These are phyloP conservation scores for Heterohyrax brucei DNA, from an alignment of 2,797 vertebrate species.

Conservation along the genomic window DNA sequence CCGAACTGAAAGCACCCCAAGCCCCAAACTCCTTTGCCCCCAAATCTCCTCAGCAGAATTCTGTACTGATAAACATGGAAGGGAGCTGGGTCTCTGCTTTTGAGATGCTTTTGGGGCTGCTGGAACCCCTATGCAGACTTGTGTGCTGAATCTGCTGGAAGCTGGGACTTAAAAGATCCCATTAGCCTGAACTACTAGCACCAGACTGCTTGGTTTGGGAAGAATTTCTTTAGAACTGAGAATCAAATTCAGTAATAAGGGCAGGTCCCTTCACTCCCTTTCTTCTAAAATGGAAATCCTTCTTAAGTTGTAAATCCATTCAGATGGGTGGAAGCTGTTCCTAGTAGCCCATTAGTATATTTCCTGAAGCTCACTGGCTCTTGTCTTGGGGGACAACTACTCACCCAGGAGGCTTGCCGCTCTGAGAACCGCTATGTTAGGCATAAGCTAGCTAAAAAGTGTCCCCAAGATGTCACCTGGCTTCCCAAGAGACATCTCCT, in stretches of 20 bases:
- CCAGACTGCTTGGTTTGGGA: not conserved
- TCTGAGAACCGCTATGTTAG: not conserved
- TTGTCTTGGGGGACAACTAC: not conserved
- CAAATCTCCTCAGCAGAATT: not conserved
- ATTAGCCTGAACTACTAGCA: not conserved
- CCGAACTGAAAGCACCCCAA: not conserved
- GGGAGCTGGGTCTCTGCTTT: not conserved
- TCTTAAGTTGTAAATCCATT: not conserved
- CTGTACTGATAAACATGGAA: not conserved
- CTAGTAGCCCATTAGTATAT: not conserved
- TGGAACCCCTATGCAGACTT: not conserved
- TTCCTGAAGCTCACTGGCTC: not conserved
- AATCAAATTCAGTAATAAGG: not conserved
- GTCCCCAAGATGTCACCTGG: not conserved
- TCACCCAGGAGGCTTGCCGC: not conserved
- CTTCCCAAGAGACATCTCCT: not conserved
- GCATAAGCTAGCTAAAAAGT: not conserved
- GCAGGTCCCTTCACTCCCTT: not conserved
- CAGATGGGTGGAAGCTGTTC: not conserved
- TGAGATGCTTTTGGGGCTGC: too few relatives aligned
- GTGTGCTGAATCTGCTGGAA: not conserved
- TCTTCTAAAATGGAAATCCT: not conserved
- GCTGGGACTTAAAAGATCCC: accelerated
- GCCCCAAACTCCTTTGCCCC: too few relatives aligned
- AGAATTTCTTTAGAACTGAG: not conserved